A percentile compares a stretch with the other conserved stretches of the same genome.
phyloP scores from a whole-genome alignment of 2,888 invertebrate species.

The Nysson spinosus region DNA sequence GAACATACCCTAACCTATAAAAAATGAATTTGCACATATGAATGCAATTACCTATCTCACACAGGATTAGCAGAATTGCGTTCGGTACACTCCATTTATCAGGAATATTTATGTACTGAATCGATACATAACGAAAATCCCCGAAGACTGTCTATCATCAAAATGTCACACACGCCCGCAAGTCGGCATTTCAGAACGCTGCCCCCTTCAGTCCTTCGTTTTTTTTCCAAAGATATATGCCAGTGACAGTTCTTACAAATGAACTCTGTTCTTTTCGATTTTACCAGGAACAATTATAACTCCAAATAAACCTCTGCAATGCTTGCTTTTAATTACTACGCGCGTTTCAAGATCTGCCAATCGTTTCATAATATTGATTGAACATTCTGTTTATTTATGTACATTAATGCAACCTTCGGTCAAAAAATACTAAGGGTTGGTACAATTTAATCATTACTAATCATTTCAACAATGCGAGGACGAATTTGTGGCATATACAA shows the following conservation, averaged over 20 bases:
- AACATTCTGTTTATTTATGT: not conserved
- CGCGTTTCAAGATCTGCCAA: not conserved
- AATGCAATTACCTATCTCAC: constrained; percentile 60
- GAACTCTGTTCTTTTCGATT: not conserved
- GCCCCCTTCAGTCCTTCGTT: constrained; percentile 28
- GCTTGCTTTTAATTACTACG: not conserved
- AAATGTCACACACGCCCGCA: constrained; percentile 67
- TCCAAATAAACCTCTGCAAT: too few species aligned
- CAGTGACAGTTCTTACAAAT: constrained; percentile 36
- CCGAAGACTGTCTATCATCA: constrained; percentile 51
- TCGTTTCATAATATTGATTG: not conserved
- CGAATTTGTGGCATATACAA: too few species aligned
- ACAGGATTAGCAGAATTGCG: constrained; percentile 47
- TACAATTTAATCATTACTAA: not conserved
- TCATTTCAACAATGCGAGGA: not conserved
- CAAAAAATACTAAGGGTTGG: not conserved
- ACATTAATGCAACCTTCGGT: not conserved
- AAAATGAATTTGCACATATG: constrained; percentile 33
- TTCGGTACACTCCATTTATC: constrained; percentile 62
- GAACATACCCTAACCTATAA: constrained; percentile 62
- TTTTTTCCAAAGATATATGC: constrained; percentile 23
- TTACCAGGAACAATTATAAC: too few species aligned
- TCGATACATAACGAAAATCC: constrained; percentile 62
- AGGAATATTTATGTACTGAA: constrained; percentile 58
- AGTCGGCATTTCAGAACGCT: constrained; percentile 64